A percentile compares a stretch with the other conserved stretches of the same genome.
Conservation (phyloP, 2,113 vertebrate species). For the Melanerpes formicivorus region DNA sequence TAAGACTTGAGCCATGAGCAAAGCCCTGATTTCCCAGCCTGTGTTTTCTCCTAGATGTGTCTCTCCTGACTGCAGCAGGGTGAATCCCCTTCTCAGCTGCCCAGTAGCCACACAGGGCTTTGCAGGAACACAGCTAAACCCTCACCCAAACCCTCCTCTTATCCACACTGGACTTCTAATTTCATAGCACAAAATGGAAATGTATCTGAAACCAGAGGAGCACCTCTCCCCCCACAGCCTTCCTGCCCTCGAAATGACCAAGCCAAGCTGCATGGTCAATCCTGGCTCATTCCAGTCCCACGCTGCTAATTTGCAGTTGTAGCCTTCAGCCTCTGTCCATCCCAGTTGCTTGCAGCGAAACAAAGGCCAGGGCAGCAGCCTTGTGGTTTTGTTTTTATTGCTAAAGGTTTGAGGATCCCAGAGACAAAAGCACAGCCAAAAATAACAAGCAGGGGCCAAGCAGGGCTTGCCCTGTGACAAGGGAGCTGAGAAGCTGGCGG, state of each 20-base stretch:
- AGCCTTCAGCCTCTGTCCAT: background rate
- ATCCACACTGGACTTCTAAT: background rate
- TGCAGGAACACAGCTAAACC: background rate
- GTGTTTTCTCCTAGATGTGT: background rate
- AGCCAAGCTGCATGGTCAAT: background rate
- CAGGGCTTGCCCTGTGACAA: background rate
- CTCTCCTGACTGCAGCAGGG: background rate
- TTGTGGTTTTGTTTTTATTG: constrained; percentile 25
- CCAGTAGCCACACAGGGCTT: background rate
- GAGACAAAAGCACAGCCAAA: constrained; percentile 45
- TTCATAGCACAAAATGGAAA: background rate
- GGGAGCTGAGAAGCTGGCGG: background rate
- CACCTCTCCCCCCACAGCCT: background rate
- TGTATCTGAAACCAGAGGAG: constrained; percentile 13
- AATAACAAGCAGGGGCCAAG: constrained; percentile 1
- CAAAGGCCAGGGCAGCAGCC: constrained; percentile 4
- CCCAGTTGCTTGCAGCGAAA: background rate
- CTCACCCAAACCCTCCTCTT: background rate
- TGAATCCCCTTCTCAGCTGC: background rate
- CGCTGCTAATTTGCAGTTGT: background rate
- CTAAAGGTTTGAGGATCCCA: constrained; percentile 34
- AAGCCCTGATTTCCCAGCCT: background rate
- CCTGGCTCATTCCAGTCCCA: constrained; percentile 8
- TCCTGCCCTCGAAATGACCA: background rate
- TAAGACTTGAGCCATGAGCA: background rate